These are phyloP conservation scores for Xyrichtys novacula DNA, from an alignment of 2,797 vertebrate genomes.

Conservation along the genomic window DNA sequence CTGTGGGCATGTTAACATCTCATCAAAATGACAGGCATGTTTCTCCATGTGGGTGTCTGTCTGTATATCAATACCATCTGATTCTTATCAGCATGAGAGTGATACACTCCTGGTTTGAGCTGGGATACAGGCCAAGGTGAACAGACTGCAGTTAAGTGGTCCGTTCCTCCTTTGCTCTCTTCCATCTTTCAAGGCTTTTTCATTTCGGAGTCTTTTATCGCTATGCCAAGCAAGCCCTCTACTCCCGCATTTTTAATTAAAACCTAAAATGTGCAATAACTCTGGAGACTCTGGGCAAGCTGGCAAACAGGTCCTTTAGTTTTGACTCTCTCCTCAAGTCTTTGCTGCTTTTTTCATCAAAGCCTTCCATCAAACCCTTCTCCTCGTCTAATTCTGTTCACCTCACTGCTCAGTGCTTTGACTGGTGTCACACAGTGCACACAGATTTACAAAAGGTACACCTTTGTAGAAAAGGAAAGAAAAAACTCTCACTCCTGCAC, in stretches of 20 bases:
- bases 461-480: constrained; percentile 55
- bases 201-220: constrained; percentile 76
- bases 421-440: constrained; percentile 57
- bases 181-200: constrained; percentile 81
- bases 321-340: constrained; percentile 55
- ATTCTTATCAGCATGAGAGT: constrained; percentile 64
- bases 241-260: constrained; percentile 83
- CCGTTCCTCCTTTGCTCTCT: constrained; percentile 66
- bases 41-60: constrained; percentile 60
- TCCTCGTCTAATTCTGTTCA: constrained; percentile 62
- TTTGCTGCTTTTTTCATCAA: constrained; percentile 69
- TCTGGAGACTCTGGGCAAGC: constrained; percentile 67
- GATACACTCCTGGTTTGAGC: constrained; percentile 62
- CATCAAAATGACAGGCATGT: constrained; percentile 59
- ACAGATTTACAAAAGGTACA: constrained; percentile 52
- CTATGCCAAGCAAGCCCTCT: constrained; percentile 71
- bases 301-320: constrained; percentile 67
- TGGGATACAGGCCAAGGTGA: constrained; percentile 65
- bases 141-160: constrained; percentile 63
- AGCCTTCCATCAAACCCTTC: constrained; percentile 62
- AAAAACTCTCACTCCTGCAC: constrained; percentile 54
- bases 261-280: constrained; percentile 80
- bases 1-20: constrained; percentile 46
- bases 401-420: constrained; percentile 59
- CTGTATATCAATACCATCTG: constrained; percentile 64